These are phyloP conservation scores for Tribolium freemani DNA, from an alignment of 2,888 invertebrate species.

Conservation along the genomic window DNA sequence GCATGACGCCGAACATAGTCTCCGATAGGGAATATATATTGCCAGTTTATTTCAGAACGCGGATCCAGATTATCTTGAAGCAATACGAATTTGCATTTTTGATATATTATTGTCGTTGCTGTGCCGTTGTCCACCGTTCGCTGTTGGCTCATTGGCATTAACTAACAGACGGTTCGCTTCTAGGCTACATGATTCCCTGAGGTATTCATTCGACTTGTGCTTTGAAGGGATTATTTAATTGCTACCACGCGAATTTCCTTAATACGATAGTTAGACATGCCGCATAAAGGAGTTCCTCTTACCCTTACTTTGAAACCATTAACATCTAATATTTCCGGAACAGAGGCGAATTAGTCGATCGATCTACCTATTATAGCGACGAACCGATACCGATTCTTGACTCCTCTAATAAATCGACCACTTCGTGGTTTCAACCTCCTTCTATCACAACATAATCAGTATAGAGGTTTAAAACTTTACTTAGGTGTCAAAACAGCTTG, in stretches of 20 bases:
- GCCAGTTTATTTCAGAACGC: conserved; percentile 56
- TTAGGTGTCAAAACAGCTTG: too few species aligned
- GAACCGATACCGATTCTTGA: conserved; percentile 36
- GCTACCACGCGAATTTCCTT: conserved; percentile 67
- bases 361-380: conserved; percentile 51
- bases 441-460: conserved; percentile 21
- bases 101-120: conserved; percentile 41
- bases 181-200: conserved; percentile 60
- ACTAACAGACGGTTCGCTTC: conserved; percentile 34
- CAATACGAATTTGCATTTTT: conserved; percentile 46
- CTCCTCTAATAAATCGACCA: conserved; percentile 37
- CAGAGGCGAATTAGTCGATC: conserved; percentile 56
- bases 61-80: conserved; percentile 54
- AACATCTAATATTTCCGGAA: conserved; percentile 66
- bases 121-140: conserved; percentile 24
- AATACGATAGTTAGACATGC: conserved; percentile 67
- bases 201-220: conserved; percentile 67
- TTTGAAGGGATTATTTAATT: conserved; percentile 70
- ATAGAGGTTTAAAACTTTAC: too few species aligned
- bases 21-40: conserved; percentile 59
- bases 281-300: conserved; percentile 67
- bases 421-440: conserved; percentile 32
- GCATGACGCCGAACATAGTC: conserved; percentile 54
- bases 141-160: conserved; percentile 21
- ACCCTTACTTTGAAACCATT: conserved; percentile 67